Base-by-base conservation (phyloP, 1,140 invertebrate genomes). In the Spodoptera frugiperda region DNA sequence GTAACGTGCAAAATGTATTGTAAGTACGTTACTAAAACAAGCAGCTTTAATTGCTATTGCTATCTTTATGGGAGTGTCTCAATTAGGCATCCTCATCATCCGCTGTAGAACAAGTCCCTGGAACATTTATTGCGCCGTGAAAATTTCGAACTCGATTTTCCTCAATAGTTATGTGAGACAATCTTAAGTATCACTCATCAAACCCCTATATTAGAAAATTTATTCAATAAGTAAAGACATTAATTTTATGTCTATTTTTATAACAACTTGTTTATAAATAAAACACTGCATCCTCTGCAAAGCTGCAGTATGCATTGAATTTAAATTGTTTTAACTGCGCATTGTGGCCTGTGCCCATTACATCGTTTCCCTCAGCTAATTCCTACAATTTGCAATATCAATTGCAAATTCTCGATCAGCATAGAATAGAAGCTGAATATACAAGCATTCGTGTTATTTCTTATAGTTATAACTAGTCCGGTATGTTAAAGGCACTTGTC, bases 401-500 rank as follows among this genome's bases (percentile, higher is more conserved):
- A 67, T 49, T 49, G 63, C 63, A 67, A 67, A 67, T 67, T 67
- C 44, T 19, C 19, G 44, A 49, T 67, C 63, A 67, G 48, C 44
- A 49, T 67, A 67, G 63, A 25, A 49, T 49, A 67, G 44, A 48
- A 49, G 17, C 19, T 48, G 44, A 67, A 67, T 48, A 67, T 9
- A 48, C 44, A 48, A 70, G 21, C 14, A 33, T 70, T 70, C 49
- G 49, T 15, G 49, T 53, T 70, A 70, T 70, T 54, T 54, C 53
- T 67, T 53, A 25, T 70, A 70, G 48, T 54, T 70, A 39, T 39
- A 53, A 49, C 14, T 39, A 53, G 49, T 53, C 67, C 54, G 67
- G 63, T 25, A 67, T 67, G 63, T 25, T 10, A 51, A 9, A 67
- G 21, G 33, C 33, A 44, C 15, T 12, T 11, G 59, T 19, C 33